Conservation (phyloP, 1,140 invertebrate species). For the Philopotamus ludificatus region DNA sequence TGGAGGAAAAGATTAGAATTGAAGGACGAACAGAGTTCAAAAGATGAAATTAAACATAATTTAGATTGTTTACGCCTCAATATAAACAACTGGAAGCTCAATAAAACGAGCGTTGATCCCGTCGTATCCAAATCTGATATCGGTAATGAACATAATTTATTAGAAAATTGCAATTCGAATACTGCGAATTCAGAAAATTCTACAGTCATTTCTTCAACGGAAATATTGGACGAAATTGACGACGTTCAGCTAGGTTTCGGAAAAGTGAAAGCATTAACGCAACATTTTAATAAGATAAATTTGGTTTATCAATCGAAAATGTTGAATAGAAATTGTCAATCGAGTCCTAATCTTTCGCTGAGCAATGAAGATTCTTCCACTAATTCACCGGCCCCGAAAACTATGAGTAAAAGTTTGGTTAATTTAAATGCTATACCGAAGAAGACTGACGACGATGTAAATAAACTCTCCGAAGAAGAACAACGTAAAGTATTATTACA, state of each 20-base stretch:
- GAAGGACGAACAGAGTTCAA: no score
- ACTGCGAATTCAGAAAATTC: slow-evolving; percentile 28
- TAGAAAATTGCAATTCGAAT: background rate
- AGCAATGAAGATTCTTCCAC: slow-evolving; percentile 8
- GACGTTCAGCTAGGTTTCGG: slow-evolving; percentile 45
- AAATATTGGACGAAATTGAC: slow-evolving; percentile 64
- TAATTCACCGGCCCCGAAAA: background rate
- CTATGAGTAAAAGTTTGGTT: slow-evolving; percentile 47
- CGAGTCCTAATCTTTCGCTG: slow-evolving; percentile 51
- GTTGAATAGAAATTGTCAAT: slow-evolving; percentile 54
- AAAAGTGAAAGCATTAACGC: slow-evolving; percentile 63
- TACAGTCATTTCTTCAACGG: slow-evolving; percentile 43
- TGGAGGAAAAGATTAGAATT: no score
- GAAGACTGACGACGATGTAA: slow-evolving; percentile 45
- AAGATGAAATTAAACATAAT: no score
- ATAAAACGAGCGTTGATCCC: no score
- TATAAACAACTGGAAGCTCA: no score
- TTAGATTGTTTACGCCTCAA: no score
- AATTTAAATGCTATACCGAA: slow-evolving; percentile 48
- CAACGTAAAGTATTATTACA: slow-evolving; percentile 60
- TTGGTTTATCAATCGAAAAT: slow-evolving; percentile 50
- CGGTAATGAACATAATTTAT: slow-evolving; percentile 6
- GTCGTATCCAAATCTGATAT: slow-evolving; percentile 37
- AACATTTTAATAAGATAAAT: slow-evolving; percentile 60
- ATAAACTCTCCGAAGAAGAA: slow-evolving; percentile 53